A percentile compares a stretch with the other conserved stretches of the same genome.
Conservation (phyloP, 2,113 vertebrate genomes). For the Desmodus rotundus region DNA sequence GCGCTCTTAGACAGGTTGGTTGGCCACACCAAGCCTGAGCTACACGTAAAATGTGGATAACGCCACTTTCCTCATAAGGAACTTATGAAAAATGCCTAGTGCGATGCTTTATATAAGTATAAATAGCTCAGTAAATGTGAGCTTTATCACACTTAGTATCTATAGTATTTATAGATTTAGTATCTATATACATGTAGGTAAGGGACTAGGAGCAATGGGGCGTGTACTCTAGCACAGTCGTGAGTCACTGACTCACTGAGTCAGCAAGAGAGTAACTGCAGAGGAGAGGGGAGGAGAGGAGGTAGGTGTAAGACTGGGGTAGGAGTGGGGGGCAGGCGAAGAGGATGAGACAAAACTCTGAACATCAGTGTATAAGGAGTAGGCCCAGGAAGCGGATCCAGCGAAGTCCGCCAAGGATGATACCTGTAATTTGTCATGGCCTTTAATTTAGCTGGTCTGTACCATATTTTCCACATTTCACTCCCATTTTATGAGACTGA, state of each 20-base stretch:
- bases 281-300: not conserved
- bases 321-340: too few species aligned
- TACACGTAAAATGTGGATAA: constrained; percentile 3
- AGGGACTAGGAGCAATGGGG: not conserved
- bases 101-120: not conserved
- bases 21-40: not conserved
- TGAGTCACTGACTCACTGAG: too few species aligned
- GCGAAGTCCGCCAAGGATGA: not conserved
- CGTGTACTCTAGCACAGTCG: not conserved
- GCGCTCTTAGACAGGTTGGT: not conserved
- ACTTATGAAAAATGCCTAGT: constrained; percentile 35
- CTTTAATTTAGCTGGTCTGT: not conserved
- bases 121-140: constrained; percentile 10
- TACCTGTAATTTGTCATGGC: not conserved
- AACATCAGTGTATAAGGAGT: not conserved
- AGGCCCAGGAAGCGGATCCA: not conserved
- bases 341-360: not conserved
- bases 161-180: too few species aligned
- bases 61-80: not conserved
- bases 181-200: not conserved
- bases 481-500: not conserved
- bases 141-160: too few species aligned
- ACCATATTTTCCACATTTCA: not conserved
- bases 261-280: not conserved
- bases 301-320: not conserved